A percentile compares a stretch with the other conserved stretches of the same genome.
Conservation (phyloP, 2,797 vertebrate species). For the Pachyuromys duprasi region DNA sequence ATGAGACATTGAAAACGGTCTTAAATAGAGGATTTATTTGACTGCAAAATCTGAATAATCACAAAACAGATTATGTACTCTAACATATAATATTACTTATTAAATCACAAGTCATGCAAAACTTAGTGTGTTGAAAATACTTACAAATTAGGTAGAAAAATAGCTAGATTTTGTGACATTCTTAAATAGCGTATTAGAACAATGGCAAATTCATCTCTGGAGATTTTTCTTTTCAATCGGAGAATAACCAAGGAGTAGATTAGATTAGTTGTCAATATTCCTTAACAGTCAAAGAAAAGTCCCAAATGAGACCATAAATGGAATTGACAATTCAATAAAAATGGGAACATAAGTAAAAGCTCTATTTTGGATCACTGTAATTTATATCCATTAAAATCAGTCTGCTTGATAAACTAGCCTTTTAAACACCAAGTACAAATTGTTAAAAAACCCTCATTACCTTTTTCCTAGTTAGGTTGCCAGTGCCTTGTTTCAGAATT, state of each 20-base stretch:
- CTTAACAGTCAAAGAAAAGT: conserved; percentile 26
- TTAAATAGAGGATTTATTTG: background rate
- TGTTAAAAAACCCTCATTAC: conserved; percentile 38
- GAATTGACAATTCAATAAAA: conserved; percentile 49
- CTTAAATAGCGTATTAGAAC: background rate
- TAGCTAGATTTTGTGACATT: background rate
- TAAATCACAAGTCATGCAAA: background rate
- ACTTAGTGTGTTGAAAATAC: background rate
- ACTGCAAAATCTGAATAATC: conserved; percentile 4
- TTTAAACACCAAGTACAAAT: conserved; percentile 57
- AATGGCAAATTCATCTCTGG: conserved; percentile 18
- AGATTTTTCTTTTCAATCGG: conserved; percentile 57
- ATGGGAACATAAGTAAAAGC: background rate
- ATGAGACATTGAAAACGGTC: background rate
- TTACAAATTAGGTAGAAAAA: background rate
- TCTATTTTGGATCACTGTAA: conserved; percentile 35
- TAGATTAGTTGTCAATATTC: conserved; percentile 52
- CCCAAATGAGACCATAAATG: conserved; percentile 45
- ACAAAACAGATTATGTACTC: background rate
- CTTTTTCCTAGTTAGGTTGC: conserved; percentile 20
- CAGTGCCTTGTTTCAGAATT: background rate
- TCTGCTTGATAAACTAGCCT: conserved; percentile 17
- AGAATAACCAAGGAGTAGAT: conserved; percentile 12
- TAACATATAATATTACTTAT: background rate
- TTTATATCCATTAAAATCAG: conserved; percentile 65